phyloP scores from a whole-genome alignment of 2,888 invertebrate genomes.

The Callinectes sapidus region DNA sequence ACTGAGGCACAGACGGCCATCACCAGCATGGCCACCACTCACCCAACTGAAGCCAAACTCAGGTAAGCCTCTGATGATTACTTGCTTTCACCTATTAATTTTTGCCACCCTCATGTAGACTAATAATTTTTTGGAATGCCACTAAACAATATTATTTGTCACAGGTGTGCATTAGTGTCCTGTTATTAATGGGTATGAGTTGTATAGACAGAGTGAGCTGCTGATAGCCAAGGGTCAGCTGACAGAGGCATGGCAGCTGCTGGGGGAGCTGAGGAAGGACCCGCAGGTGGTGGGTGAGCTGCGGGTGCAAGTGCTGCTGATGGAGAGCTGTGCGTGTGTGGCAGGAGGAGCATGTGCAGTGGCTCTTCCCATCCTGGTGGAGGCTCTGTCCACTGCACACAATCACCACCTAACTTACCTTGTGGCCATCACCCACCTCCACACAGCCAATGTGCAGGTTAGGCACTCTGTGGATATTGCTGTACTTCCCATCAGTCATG shows the following conservation, averaged over 20 bases:
- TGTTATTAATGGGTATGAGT: background rate
- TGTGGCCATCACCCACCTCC: slow-evolving; percentile 84
- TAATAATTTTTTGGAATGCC: background rate
- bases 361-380: slow-evolving; percentile 79
- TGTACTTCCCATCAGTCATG: background rate
- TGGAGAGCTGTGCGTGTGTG: slow-evolving; percentile 62
- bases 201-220: slow-evolving; percentile 58
- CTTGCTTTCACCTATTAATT: background rate
- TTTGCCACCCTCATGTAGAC: background rate
- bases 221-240: slow-evolving; percentile 65
- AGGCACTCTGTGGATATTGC: background rate
- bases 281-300: slow-evolving; percentile 56
- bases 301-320: slow-evolving; percentile 58
- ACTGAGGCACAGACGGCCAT: slow-evolving; percentile 62
- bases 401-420: slow-evolving; percentile 87
- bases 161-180: background rate
- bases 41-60: slow-evolving; percentile 62
- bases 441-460: slow-evolving; percentile 85
- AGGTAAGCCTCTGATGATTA: slow-evolving; percentile 37
- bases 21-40: slow-evolving; percentile 64
- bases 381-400: slow-evolving; percentile 85
- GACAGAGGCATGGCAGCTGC: slow-evolving; percentile 56
- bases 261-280: slow-evolving; percentile 51
- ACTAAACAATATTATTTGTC: background rate
- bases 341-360: slow-evolving; percentile 73